These are phyloP conservation scores for Pardalotus punctatus DNA, from an alignment of 2,113 vertebrate genomes.

Conservation along the genomic window DNA sequence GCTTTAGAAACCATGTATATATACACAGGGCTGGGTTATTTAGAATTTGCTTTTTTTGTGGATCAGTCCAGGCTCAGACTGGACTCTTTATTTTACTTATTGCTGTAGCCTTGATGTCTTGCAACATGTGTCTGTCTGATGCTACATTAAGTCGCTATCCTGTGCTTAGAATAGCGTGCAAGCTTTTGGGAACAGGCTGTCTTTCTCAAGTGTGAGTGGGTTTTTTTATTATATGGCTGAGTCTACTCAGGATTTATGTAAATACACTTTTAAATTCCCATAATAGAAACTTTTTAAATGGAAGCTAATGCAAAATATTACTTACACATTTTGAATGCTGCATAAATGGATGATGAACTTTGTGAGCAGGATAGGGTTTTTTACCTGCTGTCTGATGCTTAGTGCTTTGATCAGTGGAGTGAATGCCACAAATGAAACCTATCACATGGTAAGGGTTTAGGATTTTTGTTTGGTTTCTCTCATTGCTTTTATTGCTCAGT, in stretches of 20 bases:
- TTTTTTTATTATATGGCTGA: not conserved
- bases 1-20: not conserved
- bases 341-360: not conserved
- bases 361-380: not conserved
- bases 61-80: not conserved
- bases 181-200: not conserved
- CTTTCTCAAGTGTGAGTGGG: not conserved
- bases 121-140: fast-evolving
- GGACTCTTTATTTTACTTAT: not conserved
- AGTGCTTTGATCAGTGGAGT: not conserved
- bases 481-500: not conserved
- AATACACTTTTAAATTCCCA: not conserved
- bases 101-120: not conserved
- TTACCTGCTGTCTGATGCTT: not conserved
- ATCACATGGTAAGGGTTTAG: not conserved
- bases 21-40: not conserved
- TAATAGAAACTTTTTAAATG: not conserved
- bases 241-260: fast-evolving
- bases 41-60: not conserved
- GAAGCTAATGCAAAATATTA: not conserved
- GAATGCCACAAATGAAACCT: not conserved
- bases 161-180: fast-evolving
- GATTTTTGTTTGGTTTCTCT: not conserved
- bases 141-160: not conserved
- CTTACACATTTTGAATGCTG: not conserved